Evolutionary conservation across 2,797 vertebrate genomes (phyloP).

Genomic region (Balearica regulorum): DNA sequence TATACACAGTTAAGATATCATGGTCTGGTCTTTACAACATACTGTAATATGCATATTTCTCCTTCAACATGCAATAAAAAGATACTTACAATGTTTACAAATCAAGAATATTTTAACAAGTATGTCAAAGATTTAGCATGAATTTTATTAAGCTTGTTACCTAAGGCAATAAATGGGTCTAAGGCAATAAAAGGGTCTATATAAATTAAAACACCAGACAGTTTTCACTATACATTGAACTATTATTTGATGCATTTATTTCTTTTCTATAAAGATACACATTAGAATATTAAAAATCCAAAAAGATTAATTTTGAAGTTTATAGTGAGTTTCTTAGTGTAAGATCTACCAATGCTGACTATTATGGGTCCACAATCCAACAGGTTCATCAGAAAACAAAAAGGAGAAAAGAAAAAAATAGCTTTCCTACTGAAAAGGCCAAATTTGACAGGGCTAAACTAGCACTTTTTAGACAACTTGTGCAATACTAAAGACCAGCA

Average conservation of each 20-base stretch:
- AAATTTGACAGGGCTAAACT: neutral
- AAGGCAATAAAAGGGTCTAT: conserved; percentile 43
- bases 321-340: neutral
- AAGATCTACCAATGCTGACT: neutral
- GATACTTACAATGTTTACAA: conserved; percentile 57
- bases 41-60: neutral
- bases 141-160: conserved; percentile 65
- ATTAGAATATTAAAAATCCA: neutral
- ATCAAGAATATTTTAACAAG: conserved; percentile 65
- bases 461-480: neutral
- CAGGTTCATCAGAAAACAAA: neutral
- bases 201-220: conserved; percentile 49
- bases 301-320: neutral
- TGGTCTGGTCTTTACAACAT: neutral
- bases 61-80: conserved; percentile 51
- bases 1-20: neutral
- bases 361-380: neutral
- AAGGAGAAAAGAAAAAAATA: neutral
- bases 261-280: neutral
- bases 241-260: neutral
- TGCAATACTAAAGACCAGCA: neutral
- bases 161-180: conserved; percentile 42
- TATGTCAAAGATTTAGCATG: conserved; percentile 47
- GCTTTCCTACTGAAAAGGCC: neutral
- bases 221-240: conserved; percentile 34